These are phyloP conservation scores for Ormyrus pomaceus DNA, from an alignment of 2,888 invertebrate species.

Conservation along the genomic window DNA sequence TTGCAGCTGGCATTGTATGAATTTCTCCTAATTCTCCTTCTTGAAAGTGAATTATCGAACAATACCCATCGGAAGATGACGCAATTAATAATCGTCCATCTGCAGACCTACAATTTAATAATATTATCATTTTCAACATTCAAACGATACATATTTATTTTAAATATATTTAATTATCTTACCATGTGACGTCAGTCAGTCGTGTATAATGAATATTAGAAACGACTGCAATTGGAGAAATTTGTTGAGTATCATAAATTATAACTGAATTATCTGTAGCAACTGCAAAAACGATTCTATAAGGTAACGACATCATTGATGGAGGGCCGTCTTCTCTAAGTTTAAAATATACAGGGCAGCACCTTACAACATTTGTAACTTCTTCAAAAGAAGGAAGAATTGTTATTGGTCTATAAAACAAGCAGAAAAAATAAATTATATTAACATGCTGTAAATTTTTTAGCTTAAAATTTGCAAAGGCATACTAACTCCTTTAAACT, in stretches of 20 bases:
- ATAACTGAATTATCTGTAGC: conserved; percentile 91
- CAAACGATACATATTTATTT: conserved; percentile 29
- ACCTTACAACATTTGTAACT: conserved; percentile 89
- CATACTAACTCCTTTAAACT: conserved; percentile 79
- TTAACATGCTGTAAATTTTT: not conserved
- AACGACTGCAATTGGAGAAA: conserved; percentile 86
- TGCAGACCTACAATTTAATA: conserved; percentile 78
- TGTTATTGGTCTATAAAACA: conserved; percentile 82
- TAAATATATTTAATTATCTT: conserved; percentile 59
- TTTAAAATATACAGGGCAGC: conserved; percentile 86
- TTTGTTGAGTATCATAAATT: conserved; percentile 92
- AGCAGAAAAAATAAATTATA: conserved; percentile 4
- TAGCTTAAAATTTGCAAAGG: not conserved
- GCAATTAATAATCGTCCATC: conserved; percentile 87
- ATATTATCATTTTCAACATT: not conserved
- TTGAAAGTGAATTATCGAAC: conserved; percentile 88
- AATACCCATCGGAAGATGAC: conserved; percentile 94
- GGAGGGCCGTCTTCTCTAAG: conserved; percentile 78
- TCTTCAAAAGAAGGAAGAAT: conserved; percentile 88
- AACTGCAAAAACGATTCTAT: conserved; percentile 93
- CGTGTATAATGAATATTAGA: conserved; percentile 93
- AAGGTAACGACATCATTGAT: conserved; percentile 80
- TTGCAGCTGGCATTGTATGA: conserved; percentile 75
- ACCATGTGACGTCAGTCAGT: conserved; percentile 92
- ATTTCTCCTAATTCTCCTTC: conserved; percentile 83